Percentiles rank a stretch among this genome's conserved stretches.
These are phyloP conservation scores for Aspidiotus destructor DNA, from an alignment of 2,888 invertebrate species.

Conservation along the genomic window DNA sequence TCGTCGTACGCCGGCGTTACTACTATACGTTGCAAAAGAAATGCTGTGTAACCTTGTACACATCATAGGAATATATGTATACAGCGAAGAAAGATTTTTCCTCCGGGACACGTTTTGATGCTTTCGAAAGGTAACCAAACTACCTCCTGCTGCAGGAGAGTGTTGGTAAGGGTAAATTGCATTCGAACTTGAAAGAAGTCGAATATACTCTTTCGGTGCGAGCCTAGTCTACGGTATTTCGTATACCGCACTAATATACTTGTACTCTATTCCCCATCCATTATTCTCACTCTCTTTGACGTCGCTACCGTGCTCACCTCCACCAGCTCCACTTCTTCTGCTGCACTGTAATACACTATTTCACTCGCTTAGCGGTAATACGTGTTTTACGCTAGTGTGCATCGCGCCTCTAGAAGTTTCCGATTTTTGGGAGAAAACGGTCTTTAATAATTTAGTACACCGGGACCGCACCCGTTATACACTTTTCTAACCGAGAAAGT, in stretches of 20 bases:
- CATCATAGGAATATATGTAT: no score
- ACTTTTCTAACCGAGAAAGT: no score
- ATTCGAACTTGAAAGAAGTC: conserved; percentile 23
- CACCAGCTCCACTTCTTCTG: background rate
- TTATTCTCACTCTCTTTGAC: conserved; percentile 21
- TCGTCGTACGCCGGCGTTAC: conserved; percentile 2
- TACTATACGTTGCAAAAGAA: background rate
- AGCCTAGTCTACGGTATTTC: no score
- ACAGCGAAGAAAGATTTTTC: conserved; percentile 21
- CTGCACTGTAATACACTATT: conserved; percentile 13
- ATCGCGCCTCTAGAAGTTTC: no score
- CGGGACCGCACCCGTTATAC: no score
- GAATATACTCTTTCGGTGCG: background rate
- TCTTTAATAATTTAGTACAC: no score
- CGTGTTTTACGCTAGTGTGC: conserved; percentile 7
- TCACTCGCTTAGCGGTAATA: conserved; percentile 22
- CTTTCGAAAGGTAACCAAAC: background rate
- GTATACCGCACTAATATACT: background rate
- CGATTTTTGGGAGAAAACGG: no score
- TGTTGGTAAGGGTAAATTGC: conserved; percentile 12
- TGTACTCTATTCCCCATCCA: conserved; percentile 9
- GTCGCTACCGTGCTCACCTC: background rate
- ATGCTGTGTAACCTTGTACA: no score
- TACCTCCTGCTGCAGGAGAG: conserved; percentile 3
- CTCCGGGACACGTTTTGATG: conserved; percentile 16